Conservation (phyloP, 35 echinoderm and acorn worm genomes). For the Hemicentrotus pulcherrimus region DNA sequence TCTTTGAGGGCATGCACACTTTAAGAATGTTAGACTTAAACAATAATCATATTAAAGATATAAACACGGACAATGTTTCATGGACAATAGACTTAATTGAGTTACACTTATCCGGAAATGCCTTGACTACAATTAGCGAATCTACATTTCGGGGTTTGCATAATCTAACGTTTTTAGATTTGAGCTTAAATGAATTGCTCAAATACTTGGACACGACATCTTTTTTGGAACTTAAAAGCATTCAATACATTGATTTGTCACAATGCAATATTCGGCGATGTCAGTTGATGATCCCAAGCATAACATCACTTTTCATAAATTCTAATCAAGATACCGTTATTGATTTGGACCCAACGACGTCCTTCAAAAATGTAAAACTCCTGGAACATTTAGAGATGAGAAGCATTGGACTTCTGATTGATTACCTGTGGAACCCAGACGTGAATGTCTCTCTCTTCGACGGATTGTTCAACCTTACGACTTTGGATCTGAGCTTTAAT, state of each 20-base stretch:
- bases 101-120: neutral
- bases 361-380: neutral
- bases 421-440: neutral
- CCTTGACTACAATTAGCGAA: neutral
- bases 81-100: neutral
- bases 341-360: too few relatives aligned
- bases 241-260: neutral
- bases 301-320: neutral
- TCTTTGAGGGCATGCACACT: neutral
- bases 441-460: neutral
- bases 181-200: neutral
- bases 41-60: neutral
- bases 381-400: neutral
- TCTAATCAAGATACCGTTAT: too few relatives aligned
- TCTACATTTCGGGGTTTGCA: neutral
- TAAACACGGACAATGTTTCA: neutral
- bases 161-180: neutral
- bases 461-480: neutral
- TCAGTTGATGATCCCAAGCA: neutral
- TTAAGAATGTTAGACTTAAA: neutral
- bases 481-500: neutral
- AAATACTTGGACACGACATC: neutral
- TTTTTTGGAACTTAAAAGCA: neutral
- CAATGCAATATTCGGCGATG: neutral
- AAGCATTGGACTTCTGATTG: neutral